Evolutionary conservation across 2,888 invertebrate genomes (phyloP).

Genomic region (Syrphus vitripennis): DNA sequence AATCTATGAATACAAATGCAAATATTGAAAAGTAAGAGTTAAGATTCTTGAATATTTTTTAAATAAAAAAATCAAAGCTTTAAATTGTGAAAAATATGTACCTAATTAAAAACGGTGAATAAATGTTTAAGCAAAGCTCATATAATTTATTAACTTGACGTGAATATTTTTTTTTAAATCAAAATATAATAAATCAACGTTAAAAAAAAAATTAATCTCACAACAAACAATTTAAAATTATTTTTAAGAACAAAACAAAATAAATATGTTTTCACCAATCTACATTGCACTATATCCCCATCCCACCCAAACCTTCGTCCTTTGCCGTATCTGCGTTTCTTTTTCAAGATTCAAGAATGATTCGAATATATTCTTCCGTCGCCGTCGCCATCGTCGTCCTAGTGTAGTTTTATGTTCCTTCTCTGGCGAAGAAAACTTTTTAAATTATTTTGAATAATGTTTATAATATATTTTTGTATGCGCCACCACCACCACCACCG

Average conservation of each 20-base stretch:
- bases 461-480: conserved; percentile 47
- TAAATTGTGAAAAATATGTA: no score
- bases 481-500: conserved; percentile 22
- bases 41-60: no score
- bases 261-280: conserved; percentile 7
- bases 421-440: conserved; percentile 49
- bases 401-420: conserved; percentile 32
- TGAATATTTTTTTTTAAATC: background rate
- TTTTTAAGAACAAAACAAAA: conserved; percentile 7
- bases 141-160: background rate
- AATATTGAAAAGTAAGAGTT: no score
- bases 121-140: no score
- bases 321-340: background rate
- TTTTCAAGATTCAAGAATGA: conserved; percentile 6
- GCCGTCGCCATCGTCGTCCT: background rate
- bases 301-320: background rate
- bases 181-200: conserved; percentile 1
- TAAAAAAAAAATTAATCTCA: background rate
- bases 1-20: no score
- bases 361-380: conserved; percentile 10
- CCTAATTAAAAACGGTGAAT: no score
- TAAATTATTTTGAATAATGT: conserved; percentile 67
- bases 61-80: no score
- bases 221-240: conserved; percentile 12
- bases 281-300: background rate